Conservation (phyloP, 1,140 invertebrate species). For the Atta texana region DNA sequence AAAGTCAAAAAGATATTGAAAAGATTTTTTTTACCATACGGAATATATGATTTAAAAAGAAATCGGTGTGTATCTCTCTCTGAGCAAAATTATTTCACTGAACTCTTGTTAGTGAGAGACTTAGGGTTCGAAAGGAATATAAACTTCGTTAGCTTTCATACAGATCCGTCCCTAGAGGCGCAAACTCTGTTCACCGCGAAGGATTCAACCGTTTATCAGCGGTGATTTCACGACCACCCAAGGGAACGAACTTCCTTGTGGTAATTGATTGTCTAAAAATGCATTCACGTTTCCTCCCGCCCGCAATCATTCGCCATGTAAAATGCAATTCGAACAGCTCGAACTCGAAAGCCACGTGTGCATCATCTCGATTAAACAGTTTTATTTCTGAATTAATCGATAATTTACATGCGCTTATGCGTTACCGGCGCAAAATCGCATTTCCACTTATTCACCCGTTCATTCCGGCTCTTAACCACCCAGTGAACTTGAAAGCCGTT, state of each 20-base stretch:
- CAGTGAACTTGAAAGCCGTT: neutral
- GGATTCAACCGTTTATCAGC: constrained; percentile 49
- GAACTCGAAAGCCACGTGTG: neutral
- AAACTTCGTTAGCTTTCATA: constrained; percentile 21
- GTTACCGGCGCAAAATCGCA: constrained; percentile 21
- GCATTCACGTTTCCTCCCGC: constrained; percentile 39
- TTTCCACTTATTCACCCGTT: constrained; percentile 13
- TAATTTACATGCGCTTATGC: constrained; percentile 34
- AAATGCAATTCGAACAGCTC: constrained; percentile 12
- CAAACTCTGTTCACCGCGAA: constrained; percentile 22
- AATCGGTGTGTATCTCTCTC: neutral
- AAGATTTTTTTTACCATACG: neutral
- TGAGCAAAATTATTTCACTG: neutral
- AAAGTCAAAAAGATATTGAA: neutral
- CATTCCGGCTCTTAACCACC: constrained; percentile 38
- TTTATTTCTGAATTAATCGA: constrained; percentile 52
- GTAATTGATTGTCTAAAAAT: constrained; percentile 65
- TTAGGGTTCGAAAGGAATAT: constrained; percentile 11
- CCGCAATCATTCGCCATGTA: constrained; percentile 35
- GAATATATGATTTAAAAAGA: neutral
- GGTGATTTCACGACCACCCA: constrained; percentile 67
- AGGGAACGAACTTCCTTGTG: constrained; percentile 56
- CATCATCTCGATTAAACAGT: neutral
- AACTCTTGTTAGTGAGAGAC: constrained; percentile 10
- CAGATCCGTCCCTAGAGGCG: constrained; percentile 23